Evolutionary conservation across 1,140 invertebrate species (phyloP).

Genomic region (Meloidogyne exigua): DNA sequence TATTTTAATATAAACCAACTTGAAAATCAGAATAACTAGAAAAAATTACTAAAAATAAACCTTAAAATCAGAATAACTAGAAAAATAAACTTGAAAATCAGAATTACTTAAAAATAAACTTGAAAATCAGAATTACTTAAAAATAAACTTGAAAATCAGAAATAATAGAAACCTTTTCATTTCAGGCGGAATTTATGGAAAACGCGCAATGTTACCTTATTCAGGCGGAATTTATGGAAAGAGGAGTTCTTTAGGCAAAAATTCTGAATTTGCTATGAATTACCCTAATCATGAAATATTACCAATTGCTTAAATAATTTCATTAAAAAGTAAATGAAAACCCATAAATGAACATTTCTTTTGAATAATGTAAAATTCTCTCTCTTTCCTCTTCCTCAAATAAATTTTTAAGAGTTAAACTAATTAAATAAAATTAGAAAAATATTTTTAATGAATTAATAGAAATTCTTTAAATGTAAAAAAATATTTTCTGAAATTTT

Average conservation of each 20-base stretch:
- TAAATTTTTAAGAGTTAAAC: too few species aligned
- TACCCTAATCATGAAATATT: neutral
- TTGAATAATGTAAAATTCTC: neutral
- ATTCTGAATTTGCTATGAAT: neutral
- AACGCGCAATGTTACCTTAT: constrained; percentile 33
- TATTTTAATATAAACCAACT: neutral
- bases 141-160: neutral
- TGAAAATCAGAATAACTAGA: neutral
- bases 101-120: neutral
- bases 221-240: constrained; percentile 51
- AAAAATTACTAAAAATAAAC: neutral
- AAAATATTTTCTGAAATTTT: too few species aligned
- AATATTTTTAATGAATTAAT: too few species aligned
- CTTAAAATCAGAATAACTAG: neutral
- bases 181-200: constrained; percentile 42
- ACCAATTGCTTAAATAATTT: neutral
- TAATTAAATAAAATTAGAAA: too few species aligned
- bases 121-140: too few species aligned
- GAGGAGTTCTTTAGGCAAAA: constrained; percentile 14
- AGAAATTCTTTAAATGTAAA: too few species aligned
- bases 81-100: neutral
- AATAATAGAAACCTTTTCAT: neutral
- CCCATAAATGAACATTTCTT: neutral
- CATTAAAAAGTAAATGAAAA: neutral
- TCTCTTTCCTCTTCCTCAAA: neutral